Evolutionary conservation across 1,140 invertebrate genomes (phyloP), one percentile per base, ranked within the genome.

Genomic region (Aplysia californica): DNA sequence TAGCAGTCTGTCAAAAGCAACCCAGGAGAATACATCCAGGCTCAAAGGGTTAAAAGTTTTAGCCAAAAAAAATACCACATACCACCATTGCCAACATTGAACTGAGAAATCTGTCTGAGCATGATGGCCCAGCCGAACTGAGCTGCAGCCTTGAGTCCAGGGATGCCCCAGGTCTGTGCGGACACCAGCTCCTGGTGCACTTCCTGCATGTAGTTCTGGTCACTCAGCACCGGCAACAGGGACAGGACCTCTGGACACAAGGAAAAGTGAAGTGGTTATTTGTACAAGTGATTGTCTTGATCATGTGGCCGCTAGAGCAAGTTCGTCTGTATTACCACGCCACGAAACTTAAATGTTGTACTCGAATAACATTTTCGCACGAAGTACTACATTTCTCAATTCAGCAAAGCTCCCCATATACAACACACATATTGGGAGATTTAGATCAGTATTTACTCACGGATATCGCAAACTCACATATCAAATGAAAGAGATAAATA

Each of bases 41-140:
- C n/a, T 15, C 10, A 50, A 10, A 50, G n/a, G 44, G n/a, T 10
- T 50, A 50, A 50, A 50, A 50, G n/a, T 50, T 50, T 15, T 50
- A n/a, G n/a, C 44, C 44, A 15, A n/a, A 15, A 50, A 50, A n/a
- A 50, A 15, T 15, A 50, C 44, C 10, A 50, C 44, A 50, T 15
- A 72, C 70, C 70, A 41, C 56, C 56, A 23, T 23, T 61, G 23
- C 55, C 86, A 73, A 83, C 72, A 41, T 83, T 83, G 65, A 87
- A 88, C 78, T 89, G 87, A 35, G 89, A 93, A 41, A 97, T 87
- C 18, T 94, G 94, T 23, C 95, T 93, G n/a, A 97, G 87, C 18
- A 95, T 94, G 31, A 97, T 89, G 0, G 94, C 94, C 87, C 96
- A 93, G 5, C 94, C 93, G 86, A 97, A 94, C 82, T 95, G 94